These are phyloP conservation scores for Apostichopus japonicus DNA, from an alignment of 35 echinoderm and acorn worm species.

Conservation along the genomic window DNA sequence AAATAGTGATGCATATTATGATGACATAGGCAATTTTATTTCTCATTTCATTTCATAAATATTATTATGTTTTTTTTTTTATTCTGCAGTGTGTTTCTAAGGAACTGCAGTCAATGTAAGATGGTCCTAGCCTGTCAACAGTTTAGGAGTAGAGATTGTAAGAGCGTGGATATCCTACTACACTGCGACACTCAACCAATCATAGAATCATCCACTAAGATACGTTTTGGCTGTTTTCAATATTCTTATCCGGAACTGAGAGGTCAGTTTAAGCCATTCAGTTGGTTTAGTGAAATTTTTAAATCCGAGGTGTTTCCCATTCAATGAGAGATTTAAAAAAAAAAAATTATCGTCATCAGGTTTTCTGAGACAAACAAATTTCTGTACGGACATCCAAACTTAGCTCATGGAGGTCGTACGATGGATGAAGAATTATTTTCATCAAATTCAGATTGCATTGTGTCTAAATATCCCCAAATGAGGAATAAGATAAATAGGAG, in stretches of 20 bases:
- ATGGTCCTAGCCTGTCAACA: conserved; percentile 93
- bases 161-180: conserved; percentile 72
- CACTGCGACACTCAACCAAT: conserved; percentile 94
- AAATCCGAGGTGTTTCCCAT: too few species aligned
- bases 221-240: conserved; percentile 93
- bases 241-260: conserved; percentile 86
- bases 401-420: too few species aligned
- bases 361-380: too few species aligned
- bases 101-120: conserved; percentile 85
- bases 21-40: too few species aligned
- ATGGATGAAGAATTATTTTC: too few species aligned
- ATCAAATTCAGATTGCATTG: too few species aligned
- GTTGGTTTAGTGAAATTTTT: background rate
- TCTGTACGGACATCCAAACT: too few species aligned
- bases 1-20: too few species aligned
- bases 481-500: too few species aligned
- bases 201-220: conserved; percentile 87
- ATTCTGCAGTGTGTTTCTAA: conserved; percentile 84
- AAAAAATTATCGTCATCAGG: too few species aligned
- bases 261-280: conserved; percentile 46
- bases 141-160: conserved; percentile 87
- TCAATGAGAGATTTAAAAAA: too few species aligned
- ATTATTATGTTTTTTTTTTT: conserved; percentile 31
- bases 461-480: too few species aligned
- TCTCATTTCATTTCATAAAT: background rate